Conservation (phyloP, 2,113 vertebrate genomes). For the Entomyzon cyanotis region DNA sequence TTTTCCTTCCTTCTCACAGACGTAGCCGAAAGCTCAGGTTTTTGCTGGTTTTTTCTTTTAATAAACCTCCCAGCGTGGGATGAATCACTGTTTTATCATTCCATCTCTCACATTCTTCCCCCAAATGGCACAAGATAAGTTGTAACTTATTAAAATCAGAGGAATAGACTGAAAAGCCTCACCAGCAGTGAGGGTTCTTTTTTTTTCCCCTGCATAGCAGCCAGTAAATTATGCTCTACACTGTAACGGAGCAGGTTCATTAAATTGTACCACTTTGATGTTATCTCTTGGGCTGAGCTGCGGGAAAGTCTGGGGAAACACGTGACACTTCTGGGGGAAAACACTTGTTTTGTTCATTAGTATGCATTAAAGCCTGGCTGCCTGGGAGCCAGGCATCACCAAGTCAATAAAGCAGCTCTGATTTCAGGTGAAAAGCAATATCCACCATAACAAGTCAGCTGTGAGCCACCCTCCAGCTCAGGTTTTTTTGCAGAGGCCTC, state of each 20-base stretch:
- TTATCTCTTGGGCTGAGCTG: conserved; percentile 37
- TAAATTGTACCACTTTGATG: conserved; percentile 33
- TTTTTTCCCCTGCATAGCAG: not conserved
- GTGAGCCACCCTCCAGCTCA: not conserved
- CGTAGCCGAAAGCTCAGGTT: not conserved
- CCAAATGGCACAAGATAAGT: not conserved
- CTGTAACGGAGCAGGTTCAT: not conserved
- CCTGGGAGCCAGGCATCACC: not conserved
- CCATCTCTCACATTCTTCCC: not conserved
- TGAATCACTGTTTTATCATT: not conserved
- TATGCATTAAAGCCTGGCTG: conserved; percentile 13
- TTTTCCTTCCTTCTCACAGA: not conserved
- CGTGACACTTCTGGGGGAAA: not conserved
- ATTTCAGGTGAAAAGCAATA: not conserved
- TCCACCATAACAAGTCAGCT: not conserved
- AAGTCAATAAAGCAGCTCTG: not conserved
- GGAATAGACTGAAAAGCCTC: not conserved
- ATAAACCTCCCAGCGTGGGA: not conserved
- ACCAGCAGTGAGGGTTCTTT: not conserved
- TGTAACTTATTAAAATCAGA: conserved; percentile 4
- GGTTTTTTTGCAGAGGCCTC: not conserved
- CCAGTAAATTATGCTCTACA: not conserved
- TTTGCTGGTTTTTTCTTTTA: not conserved
- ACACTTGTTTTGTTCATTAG: conserved; percentile 45
- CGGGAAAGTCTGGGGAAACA: conserved; percentile 31